These are phyloP conservation scores for Tenthredo livida DNA, from an alignment of 2,888 invertebrate species.

Conservation along the genomic window DNA sequence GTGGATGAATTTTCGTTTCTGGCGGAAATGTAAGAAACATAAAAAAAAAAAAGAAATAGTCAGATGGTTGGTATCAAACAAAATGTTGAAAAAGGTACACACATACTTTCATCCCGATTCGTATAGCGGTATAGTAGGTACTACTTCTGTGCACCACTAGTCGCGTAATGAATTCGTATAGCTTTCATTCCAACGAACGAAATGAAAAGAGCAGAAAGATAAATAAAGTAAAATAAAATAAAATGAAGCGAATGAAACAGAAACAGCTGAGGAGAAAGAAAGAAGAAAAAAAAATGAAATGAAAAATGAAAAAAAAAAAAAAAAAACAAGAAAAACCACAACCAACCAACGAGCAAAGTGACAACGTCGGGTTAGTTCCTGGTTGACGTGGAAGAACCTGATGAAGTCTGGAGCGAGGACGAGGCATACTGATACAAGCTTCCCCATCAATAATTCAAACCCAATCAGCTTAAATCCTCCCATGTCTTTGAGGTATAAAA, in stretches of 20 bases:
- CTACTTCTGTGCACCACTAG: not conserved
- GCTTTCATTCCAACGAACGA: not conserved
- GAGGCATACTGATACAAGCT: conserved; percentile 38
- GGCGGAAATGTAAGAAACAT: too few species aligned
- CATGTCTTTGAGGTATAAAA: conserved; percentile 30
- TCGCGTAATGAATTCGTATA: not conserved
- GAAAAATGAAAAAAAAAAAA: not conserved
- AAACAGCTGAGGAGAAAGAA: too few species aligned
- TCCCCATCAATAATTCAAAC: conserved; percentile 50
- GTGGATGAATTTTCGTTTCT: too few species aligned
- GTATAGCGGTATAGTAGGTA: not conserved
- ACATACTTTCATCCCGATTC: not conserved
- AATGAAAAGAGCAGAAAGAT: not conserved
- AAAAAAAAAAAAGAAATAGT: not conserved
- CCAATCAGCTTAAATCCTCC: conserved; percentile 49
- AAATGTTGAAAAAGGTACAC: not conserved
- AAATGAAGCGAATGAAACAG: not conserved
- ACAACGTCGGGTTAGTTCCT: conserved; percentile 43
- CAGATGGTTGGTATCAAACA: not conserved
- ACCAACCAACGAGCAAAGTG: conserved; percentile 30
- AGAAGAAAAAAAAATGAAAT: not conserved
- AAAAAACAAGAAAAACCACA: not conserved
- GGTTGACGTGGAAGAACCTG: conserved; percentile 38
- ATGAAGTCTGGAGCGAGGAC: conserved; percentile 17
- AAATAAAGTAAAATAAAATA: not conserved